phyloP scores from a whole-genome alignment of 1,140 invertebrate species.

The Drosophila orosa region DNA sequence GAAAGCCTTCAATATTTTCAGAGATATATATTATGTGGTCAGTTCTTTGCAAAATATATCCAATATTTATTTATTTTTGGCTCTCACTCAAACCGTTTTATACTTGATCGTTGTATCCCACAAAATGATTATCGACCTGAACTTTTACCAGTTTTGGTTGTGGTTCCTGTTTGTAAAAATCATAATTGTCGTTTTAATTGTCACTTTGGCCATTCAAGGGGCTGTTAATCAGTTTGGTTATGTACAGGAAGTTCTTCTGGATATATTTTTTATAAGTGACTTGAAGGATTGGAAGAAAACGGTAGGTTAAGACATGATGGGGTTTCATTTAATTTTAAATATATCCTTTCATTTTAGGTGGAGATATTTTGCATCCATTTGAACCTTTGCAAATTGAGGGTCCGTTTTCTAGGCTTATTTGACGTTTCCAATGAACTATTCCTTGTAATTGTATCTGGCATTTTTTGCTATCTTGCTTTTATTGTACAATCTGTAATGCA shows the following conservation, averaged over 20 bases:
- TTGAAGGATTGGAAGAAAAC: slow-evolving; percentile 31
- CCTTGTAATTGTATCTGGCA: slow-evolving; percentile 37
- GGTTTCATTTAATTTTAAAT: background rate
- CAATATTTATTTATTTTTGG: slow-evolving; percentile 18
- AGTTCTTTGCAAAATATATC: slow-evolving; percentile 23
- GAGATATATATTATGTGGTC: slow-evolving; percentile 25
- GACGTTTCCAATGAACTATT: slow-evolving; percentile 52
- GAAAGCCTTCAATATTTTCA: slow-evolving; percentile 40
- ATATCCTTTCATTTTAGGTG: slow-evolving; percentile 15
- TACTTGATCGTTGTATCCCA: slow-evolving; percentile 26
- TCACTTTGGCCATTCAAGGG: slow-evolving; percentile 32
- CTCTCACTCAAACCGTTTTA: slow-evolving; percentile 11
- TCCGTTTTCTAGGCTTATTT: slow-evolving; percentile 35
- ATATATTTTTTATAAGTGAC: slow-evolving; percentile 34
- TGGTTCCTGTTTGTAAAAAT: slow-evolving; percentile 14
- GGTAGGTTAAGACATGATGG: slow-evolving; percentile 5
- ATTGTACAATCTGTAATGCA: slow-evolving; percentile 46
- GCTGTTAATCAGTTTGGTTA: slow-evolving; percentile 29
- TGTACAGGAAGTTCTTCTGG: slow-evolving; percentile 29
- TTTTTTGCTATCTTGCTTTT: slow-evolving; percentile 35
- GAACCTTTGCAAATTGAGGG: slow-evolving; percentile 42
- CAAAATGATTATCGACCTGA: slow-evolving; percentile 3
- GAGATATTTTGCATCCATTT: slow-evolving; percentile 48
- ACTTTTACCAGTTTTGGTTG: background rate
- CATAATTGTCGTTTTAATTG: slow-evolving; percentile 34